Conservation (phyloP, 2,797 vertebrate species). For the Zenarchopterus dispar region DNA sequence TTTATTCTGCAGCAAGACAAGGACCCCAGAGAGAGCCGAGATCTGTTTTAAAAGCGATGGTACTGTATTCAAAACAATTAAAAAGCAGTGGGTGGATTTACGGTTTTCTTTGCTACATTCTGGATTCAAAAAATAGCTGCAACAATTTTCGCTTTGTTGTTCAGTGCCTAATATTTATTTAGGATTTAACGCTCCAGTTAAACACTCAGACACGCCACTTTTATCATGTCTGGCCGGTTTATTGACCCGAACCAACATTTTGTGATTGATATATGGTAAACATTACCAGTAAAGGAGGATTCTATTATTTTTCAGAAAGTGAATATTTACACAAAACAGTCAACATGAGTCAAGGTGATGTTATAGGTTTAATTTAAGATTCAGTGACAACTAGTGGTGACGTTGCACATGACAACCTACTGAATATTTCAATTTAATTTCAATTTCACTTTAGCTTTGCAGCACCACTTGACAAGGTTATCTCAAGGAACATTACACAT, state of each 20-base stretch:
- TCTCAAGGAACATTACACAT: too few species aligned
- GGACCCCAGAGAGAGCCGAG: not conserved
- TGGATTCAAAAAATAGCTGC: not conserved
- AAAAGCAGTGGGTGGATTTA: too few species aligned
- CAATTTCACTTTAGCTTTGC: too few species aligned
- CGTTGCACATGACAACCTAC: not conserved
- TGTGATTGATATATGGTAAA: not conserved
- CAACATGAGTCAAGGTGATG: not conserved
- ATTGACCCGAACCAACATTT: not conserved
- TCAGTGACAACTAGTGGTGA: not conserved
- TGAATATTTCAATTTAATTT: not conserved
- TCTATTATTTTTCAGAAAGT: not conserved
- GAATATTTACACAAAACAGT: not conserved
- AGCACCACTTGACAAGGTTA: too few species aligned
- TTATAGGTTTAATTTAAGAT: not conserved
- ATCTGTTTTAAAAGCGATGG: not conserved
- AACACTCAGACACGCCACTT: not conserved
- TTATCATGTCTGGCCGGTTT: not conserved
- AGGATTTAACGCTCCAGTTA: not conserved
- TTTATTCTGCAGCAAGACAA: not conserved
- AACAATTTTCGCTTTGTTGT: not conserved
- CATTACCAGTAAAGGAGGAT: not conserved
- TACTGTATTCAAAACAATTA: too few species aligned
- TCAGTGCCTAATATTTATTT: conserved; percentile 5
- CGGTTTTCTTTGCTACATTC: too few species aligned